Evolutionary conservation across 2,113 vertebrate genomes (phyloP).

Genomic region (Psammodynastes pulverulentus): DNA sequence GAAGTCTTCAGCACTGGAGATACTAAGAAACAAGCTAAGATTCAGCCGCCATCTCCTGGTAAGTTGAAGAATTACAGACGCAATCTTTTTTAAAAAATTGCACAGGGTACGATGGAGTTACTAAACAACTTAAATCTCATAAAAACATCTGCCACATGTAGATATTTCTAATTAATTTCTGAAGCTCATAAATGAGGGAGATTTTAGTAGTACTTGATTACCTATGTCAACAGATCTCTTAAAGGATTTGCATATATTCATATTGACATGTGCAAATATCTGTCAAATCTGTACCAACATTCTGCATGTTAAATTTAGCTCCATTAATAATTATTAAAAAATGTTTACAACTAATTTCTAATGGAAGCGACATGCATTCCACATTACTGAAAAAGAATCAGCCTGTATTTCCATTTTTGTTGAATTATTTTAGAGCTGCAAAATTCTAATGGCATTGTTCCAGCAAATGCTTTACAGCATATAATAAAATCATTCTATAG

Average conservation of each 20-base stretch:
- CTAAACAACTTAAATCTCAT: neutral
- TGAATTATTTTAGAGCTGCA: neutral
- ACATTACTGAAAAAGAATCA: neutral
- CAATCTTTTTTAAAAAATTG: constrained; percentile 7
- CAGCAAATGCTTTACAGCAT: neutral
- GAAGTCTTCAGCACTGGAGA: constrained; percentile 86
- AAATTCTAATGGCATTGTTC: neutral
- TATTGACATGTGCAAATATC: neutral
- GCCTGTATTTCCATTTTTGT: neutral
- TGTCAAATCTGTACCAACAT: rapidly evolving
- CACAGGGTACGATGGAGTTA: neutral
- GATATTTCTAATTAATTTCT: constrained; percentile 1
- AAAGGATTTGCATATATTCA: neutral
- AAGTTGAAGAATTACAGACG: constrained; percentile 57
- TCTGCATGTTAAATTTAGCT: neutral
- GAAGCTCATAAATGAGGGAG: neutral
- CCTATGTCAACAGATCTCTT: neutral
- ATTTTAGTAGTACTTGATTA: neutral
- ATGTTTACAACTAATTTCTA: neutral
- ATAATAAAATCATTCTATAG: neutral
- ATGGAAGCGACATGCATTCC: neutral
- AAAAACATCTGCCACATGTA: neutral
- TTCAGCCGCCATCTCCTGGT: constrained; percentile 97
- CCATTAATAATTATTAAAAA: neutral
- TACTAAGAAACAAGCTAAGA: constrained; percentile 90